phyloP scores from a whole-genome alignment of 2,797 vertebrate genomes.

The Moxostoma hubbsi region DNA sequence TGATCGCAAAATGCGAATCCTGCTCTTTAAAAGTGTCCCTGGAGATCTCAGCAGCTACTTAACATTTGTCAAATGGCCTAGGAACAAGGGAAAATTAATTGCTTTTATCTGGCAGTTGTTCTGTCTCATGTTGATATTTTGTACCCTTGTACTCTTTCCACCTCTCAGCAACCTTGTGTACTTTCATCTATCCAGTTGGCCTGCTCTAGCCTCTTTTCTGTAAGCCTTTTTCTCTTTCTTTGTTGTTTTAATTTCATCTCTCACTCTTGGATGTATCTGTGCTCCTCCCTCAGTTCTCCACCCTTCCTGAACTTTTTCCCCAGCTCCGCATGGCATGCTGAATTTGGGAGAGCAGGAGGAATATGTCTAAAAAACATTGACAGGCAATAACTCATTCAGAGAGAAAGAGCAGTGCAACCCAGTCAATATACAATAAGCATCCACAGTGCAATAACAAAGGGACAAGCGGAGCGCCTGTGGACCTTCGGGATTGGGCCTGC shows the following conservation, averaged over 20 bases:
- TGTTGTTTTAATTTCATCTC: slow-evolving; percentile 51
- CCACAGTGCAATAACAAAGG: slow-evolving; percentile 30
- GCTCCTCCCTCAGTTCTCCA: slow-evolving; percentile 51
- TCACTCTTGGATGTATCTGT: slow-evolving; percentile 50
- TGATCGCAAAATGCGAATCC: slow-evolving; percentile 28
- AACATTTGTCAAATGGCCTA: slow-evolving; percentile 25
- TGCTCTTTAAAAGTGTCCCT: not conserved
- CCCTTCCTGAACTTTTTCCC: slow-evolving; percentile 21
- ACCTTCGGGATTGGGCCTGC: slow-evolving; percentile 9
- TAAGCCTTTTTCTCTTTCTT: slow-evolving; percentile 25
- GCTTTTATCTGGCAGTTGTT: slow-evolving; percentile 5
- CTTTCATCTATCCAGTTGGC: slow-evolving; percentile 10
- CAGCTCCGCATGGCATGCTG: slow-evolving; percentile 48
- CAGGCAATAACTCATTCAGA: slow-evolving; percentile 40
- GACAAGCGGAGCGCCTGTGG: slow-evolving; percentile 1
- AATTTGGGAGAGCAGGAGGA: slow-evolving; percentile 28
- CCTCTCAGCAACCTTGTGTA: not conserved
- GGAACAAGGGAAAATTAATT: slow-evolving; percentile 20
- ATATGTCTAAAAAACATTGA: slow-evolving; percentile 35
- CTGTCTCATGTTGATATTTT: not conserved
- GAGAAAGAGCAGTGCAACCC: slow-evolving; percentile 19
- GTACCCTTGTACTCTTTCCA: not conserved
- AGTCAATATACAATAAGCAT: slow-evolving; percentile 19
- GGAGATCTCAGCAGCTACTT: not conserved
- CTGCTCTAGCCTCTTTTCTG: not conserved